phyloP scores from a whole-genome alignment of 37 sponge, comb jelly and placozoan species.

The Halichondria panicea region DNA sequence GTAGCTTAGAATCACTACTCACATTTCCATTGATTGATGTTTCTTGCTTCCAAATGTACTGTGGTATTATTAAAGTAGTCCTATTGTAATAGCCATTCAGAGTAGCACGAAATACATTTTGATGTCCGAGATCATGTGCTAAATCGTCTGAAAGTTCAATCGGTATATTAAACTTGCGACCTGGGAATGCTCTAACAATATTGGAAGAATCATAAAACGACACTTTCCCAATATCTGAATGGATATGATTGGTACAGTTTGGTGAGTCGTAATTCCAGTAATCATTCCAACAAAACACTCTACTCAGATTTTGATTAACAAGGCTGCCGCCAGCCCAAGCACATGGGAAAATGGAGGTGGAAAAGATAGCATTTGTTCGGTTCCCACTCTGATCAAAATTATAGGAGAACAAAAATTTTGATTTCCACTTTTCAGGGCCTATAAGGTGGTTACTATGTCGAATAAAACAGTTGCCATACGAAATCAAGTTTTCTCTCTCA shows the following conservation, averaged over 20 bases:
- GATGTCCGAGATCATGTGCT: background rate
- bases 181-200: slow-evolving; percentile 17
- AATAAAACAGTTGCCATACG: slow-evolving; percentile 47
- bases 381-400: slow-evolving; percentile 17
- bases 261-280: background rate
- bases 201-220: background rate
- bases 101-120: background rate
- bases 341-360: slow-evolving; percentile 52
- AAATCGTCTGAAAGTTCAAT: slow-evolving; percentile 6
- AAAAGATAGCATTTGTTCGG: slow-evolving; percentile 44
- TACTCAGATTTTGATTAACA: too few relatives aligned
- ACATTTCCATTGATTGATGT: background rate
- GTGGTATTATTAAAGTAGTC: too few relatives aligned
- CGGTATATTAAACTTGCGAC: slow-evolving; percentile 6
- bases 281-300: slow-evolving; percentile 14
- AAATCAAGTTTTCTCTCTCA: slow-evolving; percentile 5
- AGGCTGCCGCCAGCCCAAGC: slow-evolving; percentile 8
- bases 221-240: slow-evolving; percentile 3
- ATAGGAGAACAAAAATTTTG: slow-evolving; percentile 1
- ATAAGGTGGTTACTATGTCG: background rate
- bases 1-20: background rate
- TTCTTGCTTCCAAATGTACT: background rate
- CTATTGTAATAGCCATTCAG: too few relatives aligned
- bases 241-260: background rate
- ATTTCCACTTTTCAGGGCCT: slow-evolving; percentile 14